Percentiles rank a stretch among this genome's conserved stretches.
Conservation (phyloP, 2,888 invertebrate genomes). For the Diloba caeruleocephala region DNA sequence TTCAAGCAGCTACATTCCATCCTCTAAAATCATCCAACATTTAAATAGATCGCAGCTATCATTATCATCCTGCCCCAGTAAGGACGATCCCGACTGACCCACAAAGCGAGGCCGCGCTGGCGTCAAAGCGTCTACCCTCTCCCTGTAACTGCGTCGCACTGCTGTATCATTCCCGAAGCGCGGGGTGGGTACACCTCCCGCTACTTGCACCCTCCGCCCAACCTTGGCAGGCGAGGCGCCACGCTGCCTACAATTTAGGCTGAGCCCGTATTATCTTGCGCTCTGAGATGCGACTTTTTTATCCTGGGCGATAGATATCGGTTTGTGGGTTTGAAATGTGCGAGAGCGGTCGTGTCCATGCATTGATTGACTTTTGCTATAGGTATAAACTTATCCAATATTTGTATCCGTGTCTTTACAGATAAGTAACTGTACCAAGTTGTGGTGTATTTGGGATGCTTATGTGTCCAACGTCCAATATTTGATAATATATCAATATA, state of each 20-base stretch:
- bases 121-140: constrained; percentile 63
- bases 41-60: constrained; percentile 33
- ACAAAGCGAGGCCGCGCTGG: constrained; percentile 42
- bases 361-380: constrained; percentile 3
- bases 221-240: constrained; percentile 53
- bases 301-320: constrained; percentile 40
- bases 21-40: constrained; percentile 6
- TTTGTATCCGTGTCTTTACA: neutral
- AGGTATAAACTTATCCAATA: neutral
- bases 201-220: constrained; percentile 32
- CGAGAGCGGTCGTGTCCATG: constrained; percentile 6
- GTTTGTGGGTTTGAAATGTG: constrained; percentile 8
- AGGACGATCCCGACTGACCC: constrained; percentile 48
- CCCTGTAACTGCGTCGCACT: constrained; percentile 69
- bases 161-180: constrained; percentile 69
- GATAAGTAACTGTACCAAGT: neutral
- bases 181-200: constrained; percentile 40
- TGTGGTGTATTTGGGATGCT: neutral
- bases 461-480: constrained; percentile 15
- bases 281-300: constrained; percentile 30
- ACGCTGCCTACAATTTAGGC: constrained; percentile 53
- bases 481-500: too few relatives aligned
- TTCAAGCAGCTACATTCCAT: constrained; percentile 6
- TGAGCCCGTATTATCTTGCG: constrained; percentile 41
- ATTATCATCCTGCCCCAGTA: constrained; percentile 20